phyloP scores from a whole-genome alignment of 2,113 vertebrate species.

The Elgaria multicarinata region DNA sequence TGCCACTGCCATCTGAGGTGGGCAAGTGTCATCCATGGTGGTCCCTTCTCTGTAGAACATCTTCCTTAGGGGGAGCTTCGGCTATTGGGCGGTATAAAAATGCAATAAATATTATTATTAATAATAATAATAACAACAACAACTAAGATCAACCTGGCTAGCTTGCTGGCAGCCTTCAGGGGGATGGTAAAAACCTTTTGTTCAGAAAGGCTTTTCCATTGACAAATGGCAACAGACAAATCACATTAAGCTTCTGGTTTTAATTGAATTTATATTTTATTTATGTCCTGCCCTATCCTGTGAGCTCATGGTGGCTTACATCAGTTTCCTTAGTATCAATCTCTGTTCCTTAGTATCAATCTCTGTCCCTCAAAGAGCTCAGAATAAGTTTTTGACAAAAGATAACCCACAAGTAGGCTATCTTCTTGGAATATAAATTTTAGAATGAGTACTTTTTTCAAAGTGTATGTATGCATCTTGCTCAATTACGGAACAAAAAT shows the following conservation, averaged over 20 bases:
- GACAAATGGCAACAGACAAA: neutral
- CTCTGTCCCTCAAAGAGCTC: neutral
- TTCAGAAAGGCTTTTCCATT: neutral
- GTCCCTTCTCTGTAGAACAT: neutral
- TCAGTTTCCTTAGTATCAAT: neutral
- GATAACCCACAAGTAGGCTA: too few species aligned
- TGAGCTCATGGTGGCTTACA: neutral
- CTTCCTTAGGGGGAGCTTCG: too few species aligned
- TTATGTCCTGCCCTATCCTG: neutral
- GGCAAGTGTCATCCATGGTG: neutral
- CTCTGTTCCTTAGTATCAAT: neutral
- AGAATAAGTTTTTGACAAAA: neutral
- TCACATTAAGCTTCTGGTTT: too few species aligned
- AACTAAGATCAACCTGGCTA: neutral
- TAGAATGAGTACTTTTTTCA: neutral
- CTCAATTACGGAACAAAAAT: neutral
- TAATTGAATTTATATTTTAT: too few species aligned
- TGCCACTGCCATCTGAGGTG: neutral
- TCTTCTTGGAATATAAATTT: neutral
- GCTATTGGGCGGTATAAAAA: too few species aligned
- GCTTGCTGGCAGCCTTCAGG: neutral
- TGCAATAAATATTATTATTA: too few species aligned
- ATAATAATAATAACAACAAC: too few species aligned
- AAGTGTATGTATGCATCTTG: neutral
- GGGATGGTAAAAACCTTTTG: too few species aligned